These are phyloP conservation scores for Lacanobia oleracea DNA, from an alignment of 2,888 invertebrate genomes.

Conservation along the genomic window DNA sequence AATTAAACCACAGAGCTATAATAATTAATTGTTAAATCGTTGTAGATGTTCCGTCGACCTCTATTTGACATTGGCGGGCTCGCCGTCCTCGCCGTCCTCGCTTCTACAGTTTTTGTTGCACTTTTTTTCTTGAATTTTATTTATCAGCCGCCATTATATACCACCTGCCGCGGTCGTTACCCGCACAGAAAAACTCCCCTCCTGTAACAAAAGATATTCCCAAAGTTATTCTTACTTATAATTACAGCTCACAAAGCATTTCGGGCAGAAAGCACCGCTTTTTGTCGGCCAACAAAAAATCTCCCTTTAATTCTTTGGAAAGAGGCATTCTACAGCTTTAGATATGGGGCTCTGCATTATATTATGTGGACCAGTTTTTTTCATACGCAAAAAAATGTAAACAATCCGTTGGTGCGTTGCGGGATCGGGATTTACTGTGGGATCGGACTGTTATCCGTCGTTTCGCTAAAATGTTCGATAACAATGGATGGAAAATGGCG, in stretches of 20 bases:
- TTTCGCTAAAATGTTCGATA: constrained; percentile 66
- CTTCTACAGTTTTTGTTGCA: constrained; percentile 83
- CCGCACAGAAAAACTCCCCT: constrained; percentile 88
- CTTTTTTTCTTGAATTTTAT: constrained; percentile 82
- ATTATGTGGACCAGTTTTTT: constrained; percentile 77
- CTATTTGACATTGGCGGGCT: constrained; percentile 85
- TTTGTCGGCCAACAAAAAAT: constrained; percentile 83
- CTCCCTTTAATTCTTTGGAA: constrained; percentile 80
- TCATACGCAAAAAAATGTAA: constrained; percentile 84
- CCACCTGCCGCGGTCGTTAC: constrained; percentile 90
- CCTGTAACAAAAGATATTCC: constrained; percentile 86
- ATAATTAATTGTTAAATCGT: constrained; percentile 48
- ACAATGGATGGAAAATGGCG: constrained; percentile 63
- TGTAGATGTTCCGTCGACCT: constrained; percentile 78
- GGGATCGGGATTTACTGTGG: constrained; percentile 62
- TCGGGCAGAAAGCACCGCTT: constrained; percentile 80
- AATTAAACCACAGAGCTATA: constrained; percentile 28
- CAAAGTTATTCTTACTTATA: constrained; percentile 89
- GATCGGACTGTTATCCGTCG: constrained; percentile 68
- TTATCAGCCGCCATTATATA: constrained; percentile 85
- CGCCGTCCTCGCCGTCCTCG: constrained; percentile 71
- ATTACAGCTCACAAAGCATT: constrained; percentile 86
- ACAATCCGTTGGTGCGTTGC: constrained; percentile 77
- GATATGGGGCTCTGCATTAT: constrained; percentile 70
- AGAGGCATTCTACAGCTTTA: constrained; percentile 77